Conservation (phyloP, 2,113 vertebrate genomes). For the Rhabdomys dilectus region DNA sequence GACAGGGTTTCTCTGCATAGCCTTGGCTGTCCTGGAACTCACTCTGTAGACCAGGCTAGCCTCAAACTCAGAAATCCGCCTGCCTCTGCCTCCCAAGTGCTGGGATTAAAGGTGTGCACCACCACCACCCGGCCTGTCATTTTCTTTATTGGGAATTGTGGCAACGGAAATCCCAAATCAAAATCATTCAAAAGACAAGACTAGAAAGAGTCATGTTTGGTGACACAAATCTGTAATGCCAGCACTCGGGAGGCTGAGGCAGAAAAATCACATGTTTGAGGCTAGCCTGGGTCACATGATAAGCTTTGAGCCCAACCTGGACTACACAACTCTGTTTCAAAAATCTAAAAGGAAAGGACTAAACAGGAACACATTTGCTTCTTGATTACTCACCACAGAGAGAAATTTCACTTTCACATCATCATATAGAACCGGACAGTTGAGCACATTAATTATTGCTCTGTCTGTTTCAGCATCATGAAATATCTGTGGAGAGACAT, state of each 20-base stretch:
- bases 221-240: neutral
- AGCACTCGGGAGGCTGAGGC: neutral
- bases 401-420: conserved; percentile 97
- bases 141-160: neutral
- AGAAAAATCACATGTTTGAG: neutral
- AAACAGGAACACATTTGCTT: neutral
- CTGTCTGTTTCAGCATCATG: conserved; percentile 91
- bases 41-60: too few species aligned
- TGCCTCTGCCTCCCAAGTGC: too few species aligned
- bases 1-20: too few species aligned
- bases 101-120: too few species aligned
- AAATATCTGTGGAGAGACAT: conserved; percentile 88
- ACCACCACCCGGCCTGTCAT: too few species aligned
- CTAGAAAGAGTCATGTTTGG: neutral
- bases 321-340: neutral
- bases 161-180: neutral
- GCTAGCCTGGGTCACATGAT: neutral
- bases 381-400: conserved; percentile 91
- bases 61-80: too few species aligned
- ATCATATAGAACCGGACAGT: conserved; percentile 90
- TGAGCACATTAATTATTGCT: conserved; percentile 90
- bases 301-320: neutral
- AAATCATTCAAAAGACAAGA: conserved; percentile 28
- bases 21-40: too few species aligned
- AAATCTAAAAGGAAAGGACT: neutral